A percentile compares a stretch with the other conserved stretches of the same genome.
Conservation (phyloP, 2,113 vertebrate species). For the Actenoides lindsayi region DNA sequence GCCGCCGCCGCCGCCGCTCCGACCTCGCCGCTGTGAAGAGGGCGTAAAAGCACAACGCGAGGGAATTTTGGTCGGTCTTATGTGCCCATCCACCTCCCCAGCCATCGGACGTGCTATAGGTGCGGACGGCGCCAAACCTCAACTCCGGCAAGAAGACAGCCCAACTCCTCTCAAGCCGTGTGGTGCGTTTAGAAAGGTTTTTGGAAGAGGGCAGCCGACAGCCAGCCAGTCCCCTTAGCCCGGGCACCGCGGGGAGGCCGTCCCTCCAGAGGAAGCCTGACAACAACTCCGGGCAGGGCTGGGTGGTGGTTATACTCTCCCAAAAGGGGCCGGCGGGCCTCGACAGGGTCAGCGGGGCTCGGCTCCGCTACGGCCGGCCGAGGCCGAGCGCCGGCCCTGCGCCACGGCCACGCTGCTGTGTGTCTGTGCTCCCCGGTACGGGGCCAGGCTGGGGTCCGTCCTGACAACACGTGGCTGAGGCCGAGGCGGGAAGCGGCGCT, state of each 20-base stretch:
- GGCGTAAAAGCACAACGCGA: neutral
- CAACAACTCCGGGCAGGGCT: neutral
- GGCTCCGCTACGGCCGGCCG: neutral
- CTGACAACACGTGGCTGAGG: neutral
- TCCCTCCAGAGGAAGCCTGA: too few species aligned
- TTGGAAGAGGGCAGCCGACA: too few species aligned
- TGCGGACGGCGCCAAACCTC: neutral
- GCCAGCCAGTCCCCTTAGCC: too few species aligned
- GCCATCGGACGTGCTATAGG: neutral
- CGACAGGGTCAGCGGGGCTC: neutral
- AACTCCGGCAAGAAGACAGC: neutral
- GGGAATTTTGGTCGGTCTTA: neutral
- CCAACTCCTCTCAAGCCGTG: accelerated
- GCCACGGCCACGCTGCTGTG: neutral
- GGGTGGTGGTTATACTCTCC: too few species aligned
- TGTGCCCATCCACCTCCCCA: neutral
- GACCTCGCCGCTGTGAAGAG: neutral
- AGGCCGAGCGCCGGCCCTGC: too few species aligned
- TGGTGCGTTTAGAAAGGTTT: neutral
- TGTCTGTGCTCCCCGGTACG: neutral
- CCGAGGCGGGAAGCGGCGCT: neutral
- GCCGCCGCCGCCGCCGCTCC: too few species aligned
- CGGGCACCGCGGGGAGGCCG: too few species aligned
- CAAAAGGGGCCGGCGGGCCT: neutral
- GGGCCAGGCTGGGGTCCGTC: neutral